phyloP scores from a whole-genome alignment of 1,140 invertebrate species.

The Antheraea mylitta region DNA sequence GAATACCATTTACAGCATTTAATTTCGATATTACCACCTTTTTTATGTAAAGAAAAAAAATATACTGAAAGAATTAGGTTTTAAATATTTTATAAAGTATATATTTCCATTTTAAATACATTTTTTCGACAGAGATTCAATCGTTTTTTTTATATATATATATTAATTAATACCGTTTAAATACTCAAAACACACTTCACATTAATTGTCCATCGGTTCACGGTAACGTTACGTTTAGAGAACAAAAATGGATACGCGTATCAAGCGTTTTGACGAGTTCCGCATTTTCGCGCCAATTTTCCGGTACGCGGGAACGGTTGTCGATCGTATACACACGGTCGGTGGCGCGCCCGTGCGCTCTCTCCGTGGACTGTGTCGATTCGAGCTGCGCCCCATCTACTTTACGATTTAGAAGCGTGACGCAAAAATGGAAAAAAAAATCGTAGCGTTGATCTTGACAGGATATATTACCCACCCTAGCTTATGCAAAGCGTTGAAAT shows the following conservation, averaged over 20 bases:
- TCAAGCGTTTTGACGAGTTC: conserved; percentile 53
- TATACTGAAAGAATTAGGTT: too few relatives aligned
- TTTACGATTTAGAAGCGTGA: conserved; percentile 69
- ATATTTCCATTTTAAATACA: too few relatives aligned
- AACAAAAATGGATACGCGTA: conserved; percentile 47
- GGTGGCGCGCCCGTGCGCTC: conserved; percentile 59
- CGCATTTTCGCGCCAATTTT: conserved; percentile 74
- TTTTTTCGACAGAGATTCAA: conserved; percentile 10
- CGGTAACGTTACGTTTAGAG: conserved; percentile 16
- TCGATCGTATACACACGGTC: conserved; percentile 33
- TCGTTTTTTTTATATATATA: background rate
- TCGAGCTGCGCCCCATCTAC: conserved; percentile 49
- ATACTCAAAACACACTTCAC: conserved; percentile 46
- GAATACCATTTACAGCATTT: too few relatives aligned
- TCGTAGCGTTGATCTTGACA: background rate
- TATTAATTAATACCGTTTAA: background rate
- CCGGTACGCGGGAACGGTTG: conserved; percentile 43
- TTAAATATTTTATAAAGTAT: too few relatives aligned
- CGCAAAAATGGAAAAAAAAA: conserved; percentile 55
- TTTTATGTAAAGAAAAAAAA: too few relatives aligned
- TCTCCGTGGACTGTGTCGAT: conserved; percentile 54
- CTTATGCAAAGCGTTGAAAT: background rate
- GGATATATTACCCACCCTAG: background rate
- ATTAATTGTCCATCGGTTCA: conserved; percentile 22
- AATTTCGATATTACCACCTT: too few relatives aligned